Percentiles rank a stretch among this genome's conserved stretches.
These are phyloP conservation scores for Drosophila mimetica DNA, from an alignment of 2,888 invertebrate species.

Conservation along the genomic window DNA sequence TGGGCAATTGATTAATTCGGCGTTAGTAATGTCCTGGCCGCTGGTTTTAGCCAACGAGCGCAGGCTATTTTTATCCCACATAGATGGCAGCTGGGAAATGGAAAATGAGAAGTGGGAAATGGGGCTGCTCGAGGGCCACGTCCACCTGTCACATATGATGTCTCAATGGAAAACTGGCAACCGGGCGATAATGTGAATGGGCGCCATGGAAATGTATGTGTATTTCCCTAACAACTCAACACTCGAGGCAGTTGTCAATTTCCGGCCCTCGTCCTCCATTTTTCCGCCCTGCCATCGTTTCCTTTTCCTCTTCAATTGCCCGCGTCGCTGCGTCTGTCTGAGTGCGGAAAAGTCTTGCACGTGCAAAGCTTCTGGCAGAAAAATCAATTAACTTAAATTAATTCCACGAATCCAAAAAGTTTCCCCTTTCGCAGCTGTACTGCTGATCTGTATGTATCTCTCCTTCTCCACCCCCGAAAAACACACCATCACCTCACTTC, in stretches of 20 bases:
- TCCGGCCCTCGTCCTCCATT: conserved; percentile 16
- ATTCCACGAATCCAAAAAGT: conserved; percentile 55
- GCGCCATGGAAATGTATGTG: conserved; percentile 52
- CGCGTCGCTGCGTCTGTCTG: conserved; percentile 4
- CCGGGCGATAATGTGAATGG: conserved; percentile 30
- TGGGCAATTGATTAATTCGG: conserved; percentile 83
- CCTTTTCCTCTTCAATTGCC: conserved; percentile 28
- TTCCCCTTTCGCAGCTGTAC: conserved; percentile 9
- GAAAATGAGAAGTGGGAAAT: conserved; percentile 27
- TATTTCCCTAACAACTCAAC: conserved; percentile 75
- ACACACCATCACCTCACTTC: not conserved
- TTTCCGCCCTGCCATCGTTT: conserved; percentile 6
- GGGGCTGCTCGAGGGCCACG: conserved; percentile 33
- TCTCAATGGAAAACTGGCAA: conserved; percentile 29
- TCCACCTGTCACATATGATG: conserved; percentile 39
- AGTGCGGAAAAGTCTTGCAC: conserved; percentile 49
- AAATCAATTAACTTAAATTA: conserved; percentile 76
- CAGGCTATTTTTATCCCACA: conserved; percentile 26
- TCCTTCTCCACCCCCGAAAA: no score
- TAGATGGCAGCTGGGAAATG: conserved; percentile 29
- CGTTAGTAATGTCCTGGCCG: conserved; percentile 76
- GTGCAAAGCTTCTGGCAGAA: conserved; percentile 56
- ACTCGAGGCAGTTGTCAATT: conserved; percentile 60
- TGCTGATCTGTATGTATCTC: conserved; percentile 11
- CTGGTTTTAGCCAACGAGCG: conserved; percentile 26